Evolutionary conservation across 1,140 invertebrate species (phyloP), one percentile per base, ranked within the genome.

Genomic region (Trichomalopsis sarcophagae): DNA sequence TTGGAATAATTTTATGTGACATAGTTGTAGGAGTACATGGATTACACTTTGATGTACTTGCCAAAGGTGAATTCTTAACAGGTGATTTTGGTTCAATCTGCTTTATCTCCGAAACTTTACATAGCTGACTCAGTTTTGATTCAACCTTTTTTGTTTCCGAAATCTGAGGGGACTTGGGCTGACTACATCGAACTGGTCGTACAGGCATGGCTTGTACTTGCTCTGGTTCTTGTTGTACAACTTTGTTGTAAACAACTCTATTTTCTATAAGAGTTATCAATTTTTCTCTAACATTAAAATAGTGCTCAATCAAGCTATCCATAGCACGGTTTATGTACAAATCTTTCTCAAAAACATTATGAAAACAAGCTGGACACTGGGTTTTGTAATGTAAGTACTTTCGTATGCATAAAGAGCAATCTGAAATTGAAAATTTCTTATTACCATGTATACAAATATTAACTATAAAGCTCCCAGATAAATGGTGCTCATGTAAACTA

Each of bases 341-440:
- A 86, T 94, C 92, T 86, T 92, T 92, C 81, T 94, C 94, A 84
- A 92, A 92, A 62, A 92, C 91, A 88, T 94, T 91, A 84, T 92
- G 89, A 84, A 92, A 94, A 89, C 95, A 95, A 21, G 88, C 87
- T 14, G 95, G 95, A 87, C 95, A 95, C 81, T 94, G 91, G 0
- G 91, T 92, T 89, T 94, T 94, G 71, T 94, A 94, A 81, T 92
- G 92, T 73, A 95, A 90, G 87, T 93, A 94, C 74, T 93, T 94
- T 84, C 94, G 90, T 55, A 95, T 95, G 81, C 95, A 95, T 10
- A 94, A 73, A 0, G 94, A 95, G 88, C 95, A 95, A 91, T 94
- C 95, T 95, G 88, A 74, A 92, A 90, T 69, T 21, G 17, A 21
- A 10, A 36, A 74, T 69, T 69, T 14, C 36, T 69, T 40, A 68